Evolutionary conservation across 1,140 invertebrate species (phyloP).

Genomic region (Drosophila malerkotliana): DNA sequence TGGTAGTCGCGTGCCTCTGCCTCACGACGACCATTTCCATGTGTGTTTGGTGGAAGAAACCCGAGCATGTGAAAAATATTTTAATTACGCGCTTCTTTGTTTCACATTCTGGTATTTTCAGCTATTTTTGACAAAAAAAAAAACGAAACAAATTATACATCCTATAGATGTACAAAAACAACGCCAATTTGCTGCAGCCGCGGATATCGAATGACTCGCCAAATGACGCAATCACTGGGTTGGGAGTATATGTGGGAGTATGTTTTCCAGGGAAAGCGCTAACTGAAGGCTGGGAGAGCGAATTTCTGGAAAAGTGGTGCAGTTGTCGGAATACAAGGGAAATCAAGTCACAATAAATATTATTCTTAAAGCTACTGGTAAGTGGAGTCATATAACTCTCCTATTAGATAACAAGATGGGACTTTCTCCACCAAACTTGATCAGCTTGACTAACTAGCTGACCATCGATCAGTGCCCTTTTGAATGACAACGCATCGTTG

Average conservation of each 20-base stretch:
- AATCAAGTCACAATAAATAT: not conserved
- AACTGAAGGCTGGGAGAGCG: constrained; percentile 63
- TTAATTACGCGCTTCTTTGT: constrained; percentile 71
- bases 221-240: constrained; percentile 63
- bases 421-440: constrained; percentile 31
- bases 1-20: constrained; percentile 70
- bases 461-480: constrained; percentile 65
- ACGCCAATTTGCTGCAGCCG: constrained; percentile 51
- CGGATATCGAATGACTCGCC: constrained; percentile 70
- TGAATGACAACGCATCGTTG: constrained; percentile 53
- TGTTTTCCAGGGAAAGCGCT: constrained; percentile 57
- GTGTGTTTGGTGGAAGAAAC: constrained; percentile 38
- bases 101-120: constrained; percentile 25
- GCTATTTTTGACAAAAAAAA: constrained; percentile 73
- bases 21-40: constrained; percentile 21
- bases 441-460: too few relatives aligned
- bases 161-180: constrained; percentile 22
- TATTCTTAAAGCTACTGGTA: too few relatives aligned
- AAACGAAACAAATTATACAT: not conserved
- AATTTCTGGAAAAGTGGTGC: not conserved
- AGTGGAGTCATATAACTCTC: constrained; percentile 7
- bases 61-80: constrained; percentile 76
- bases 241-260: not conserved
- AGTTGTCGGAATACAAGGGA: not conserved
- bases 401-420: constrained; percentile 16